Evolutionary conservation across 2,888 invertebrate genomes (phyloP).

Genomic region (Drosophila mulleri): DNA sequence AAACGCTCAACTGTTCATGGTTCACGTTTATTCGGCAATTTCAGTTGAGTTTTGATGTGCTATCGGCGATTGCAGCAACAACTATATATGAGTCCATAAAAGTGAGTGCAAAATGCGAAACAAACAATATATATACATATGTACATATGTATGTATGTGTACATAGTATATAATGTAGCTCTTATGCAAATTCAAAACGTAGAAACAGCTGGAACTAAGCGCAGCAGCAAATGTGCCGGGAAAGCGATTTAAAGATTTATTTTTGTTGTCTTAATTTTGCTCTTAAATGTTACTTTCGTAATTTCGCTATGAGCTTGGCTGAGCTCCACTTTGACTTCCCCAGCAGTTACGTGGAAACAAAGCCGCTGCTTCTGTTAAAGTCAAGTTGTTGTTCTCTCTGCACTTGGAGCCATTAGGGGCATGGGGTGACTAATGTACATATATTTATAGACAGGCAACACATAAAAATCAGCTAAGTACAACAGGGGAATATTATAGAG

Average conservation of each 20-base stretch:
- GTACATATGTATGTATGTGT: background rate
- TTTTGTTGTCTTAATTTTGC: conserved; percentile 17
- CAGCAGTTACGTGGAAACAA: background rate
- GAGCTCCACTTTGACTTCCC: conserved; percentile 18
- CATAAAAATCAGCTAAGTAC: background rate
- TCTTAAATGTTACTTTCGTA: conserved; percentile 18
- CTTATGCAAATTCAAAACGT: conserved; percentile 28
- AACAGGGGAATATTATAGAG: too few species aligned
- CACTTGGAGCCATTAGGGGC: too few species aligned
- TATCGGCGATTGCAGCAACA: conserved; percentile 29
- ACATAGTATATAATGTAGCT: conserved; percentile 7
- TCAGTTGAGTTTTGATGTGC: conserved; percentile 35
- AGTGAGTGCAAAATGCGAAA: conserved; percentile 26
- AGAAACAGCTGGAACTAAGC: conserved; percentile 9
- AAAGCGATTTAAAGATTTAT: background rate
- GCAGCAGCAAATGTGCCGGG: conserved; percentile 1
- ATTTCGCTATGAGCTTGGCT: conserved; percentile 20
- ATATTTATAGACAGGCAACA: too few species aligned
- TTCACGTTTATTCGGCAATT: conserved; percentile 41
- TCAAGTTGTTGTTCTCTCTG: background rate
- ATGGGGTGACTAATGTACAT: background rate
- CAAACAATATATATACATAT: conserved; percentile 2
- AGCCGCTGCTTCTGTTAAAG: background rate
- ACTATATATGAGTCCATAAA: conserved; percentile 26
- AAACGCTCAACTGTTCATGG: conserved; percentile 50